Conservation (phyloP, 2,888 invertebrate species). For the Autographa gamma region DNA sequence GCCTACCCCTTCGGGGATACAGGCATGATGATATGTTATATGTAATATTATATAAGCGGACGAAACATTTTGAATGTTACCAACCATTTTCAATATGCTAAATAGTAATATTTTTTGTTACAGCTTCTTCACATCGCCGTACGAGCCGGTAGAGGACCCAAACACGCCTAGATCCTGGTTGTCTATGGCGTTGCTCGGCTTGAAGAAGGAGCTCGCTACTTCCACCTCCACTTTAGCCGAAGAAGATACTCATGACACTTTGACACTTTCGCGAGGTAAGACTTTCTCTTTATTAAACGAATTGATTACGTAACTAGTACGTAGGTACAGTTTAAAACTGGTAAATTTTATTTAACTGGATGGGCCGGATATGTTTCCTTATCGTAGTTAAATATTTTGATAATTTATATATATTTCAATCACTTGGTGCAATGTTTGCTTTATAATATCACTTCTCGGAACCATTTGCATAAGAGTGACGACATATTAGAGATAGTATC, state of each 20-base stretch:
- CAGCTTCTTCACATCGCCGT: constrained; percentile 86
- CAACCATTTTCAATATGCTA: neutral
- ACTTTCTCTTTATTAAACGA: constrained; percentile 6
- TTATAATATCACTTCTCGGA: neutral
- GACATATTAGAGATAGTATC: neutral
- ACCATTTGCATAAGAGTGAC: constrained; percentile 1
- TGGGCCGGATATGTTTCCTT: too few relatives aligned
- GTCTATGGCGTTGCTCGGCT: constrained; percentile 90
- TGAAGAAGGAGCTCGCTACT: constrained; percentile 89
- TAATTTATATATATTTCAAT: too few relatives aligned
- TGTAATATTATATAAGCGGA: too few relatives aligned
- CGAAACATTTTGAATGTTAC: too few relatives aligned
- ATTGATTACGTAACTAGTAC: neutral
- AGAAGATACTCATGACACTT: constrained; percentile 85
- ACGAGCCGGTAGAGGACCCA: constrained; percentile 80
- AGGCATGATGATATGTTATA: too few relatives aligned
- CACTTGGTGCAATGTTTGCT: neutral
- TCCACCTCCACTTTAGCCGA: constrained; percentile 89
- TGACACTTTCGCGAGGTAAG: constrained; percentile 72
- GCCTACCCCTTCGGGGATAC: too few relatives aligned
- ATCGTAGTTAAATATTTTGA: too few relatives aligned
- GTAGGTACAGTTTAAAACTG: too few relatives aligned
- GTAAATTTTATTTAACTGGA: too few relatives aligned
- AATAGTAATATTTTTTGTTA: constrained; percentile 34
- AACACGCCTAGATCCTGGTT: constrained; percentile 89